phyloP scores from a whole-genome alignment of 2,797 vertebrate species.

The Lates japonicus region DNA sequence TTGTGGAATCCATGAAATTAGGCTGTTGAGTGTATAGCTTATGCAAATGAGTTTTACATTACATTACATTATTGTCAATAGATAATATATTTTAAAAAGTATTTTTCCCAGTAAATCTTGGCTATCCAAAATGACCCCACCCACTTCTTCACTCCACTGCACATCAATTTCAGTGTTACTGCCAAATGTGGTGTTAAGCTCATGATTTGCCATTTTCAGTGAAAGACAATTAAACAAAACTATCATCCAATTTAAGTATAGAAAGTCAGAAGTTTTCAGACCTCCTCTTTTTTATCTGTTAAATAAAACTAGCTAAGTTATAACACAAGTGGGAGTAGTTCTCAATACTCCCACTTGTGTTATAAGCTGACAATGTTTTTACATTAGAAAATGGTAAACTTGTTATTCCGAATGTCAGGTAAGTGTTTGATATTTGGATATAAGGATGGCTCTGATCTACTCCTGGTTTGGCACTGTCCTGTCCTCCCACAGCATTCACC shows the following conservation, averaged over 20 bases:
- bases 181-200: not conserved
- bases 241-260: conserved; percentile 1
- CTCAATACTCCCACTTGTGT: not conserved
- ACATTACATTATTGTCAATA: not conserved
- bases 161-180: not conserved
- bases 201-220: not conserved
- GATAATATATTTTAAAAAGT: not conserved
- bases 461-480: conserved; percentile 44
- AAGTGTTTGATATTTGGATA: conserved; percentile 39
- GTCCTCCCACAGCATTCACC: conserved; percentile 61
- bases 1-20: too few relatives aligned
- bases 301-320: not conserved
- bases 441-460: conserved; percentile 23
- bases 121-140: not conserved
- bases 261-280: not conserved
- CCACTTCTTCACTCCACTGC: not conserved
- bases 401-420: conserved; percentile 26
- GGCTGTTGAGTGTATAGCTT: not conserved
- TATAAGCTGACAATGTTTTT: not conserved
- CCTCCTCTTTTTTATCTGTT: not conserved
- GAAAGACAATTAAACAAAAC: not conserved
- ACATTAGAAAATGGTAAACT: not conserved
- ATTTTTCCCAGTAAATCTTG: not conserved
- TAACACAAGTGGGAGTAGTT: not conserved
- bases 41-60: not conserved